Percentiles rank a stretch among this genome's conserved stretches.
phyloP scores from a whole-genome alignment of 92 coral and sea anemone genomes.

The Umimayanthus chanpuru region DNA sequence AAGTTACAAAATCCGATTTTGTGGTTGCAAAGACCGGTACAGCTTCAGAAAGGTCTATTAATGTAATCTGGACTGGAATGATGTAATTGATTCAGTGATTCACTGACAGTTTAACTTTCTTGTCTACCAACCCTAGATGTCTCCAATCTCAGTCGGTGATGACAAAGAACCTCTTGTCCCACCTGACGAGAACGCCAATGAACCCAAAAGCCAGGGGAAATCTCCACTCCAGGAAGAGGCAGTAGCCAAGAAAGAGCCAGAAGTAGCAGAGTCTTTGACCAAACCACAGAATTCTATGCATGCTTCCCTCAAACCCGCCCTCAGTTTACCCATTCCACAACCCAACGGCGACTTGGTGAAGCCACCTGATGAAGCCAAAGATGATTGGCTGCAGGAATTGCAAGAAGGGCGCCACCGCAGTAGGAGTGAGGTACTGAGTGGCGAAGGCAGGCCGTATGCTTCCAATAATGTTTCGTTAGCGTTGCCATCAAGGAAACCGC shows the following conservation, averaged over 20 bases:
- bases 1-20: too few relatives aligned
- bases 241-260: slow-evolving; percentile 10
- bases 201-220: slow-evolving; percentile 49
- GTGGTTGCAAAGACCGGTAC: neutral
- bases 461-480: slow-evolving; percentile 40
- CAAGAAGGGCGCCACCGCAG: slow-evolving; percentile 76
- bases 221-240: slow-evolving; percentile 35
- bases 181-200: slow-evolving; percentile 73
- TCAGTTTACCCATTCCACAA: slow-evolving; percentile 36
- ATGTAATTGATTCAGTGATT: neutral
- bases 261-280: neutral
- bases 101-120: neutral
- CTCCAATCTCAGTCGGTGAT: slow-evolving; percentile 26
- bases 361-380: slow-evolving; percentile 56
- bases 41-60: neutral
- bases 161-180: slow-evolving; percentile 64
- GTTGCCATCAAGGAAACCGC: slow-evolving; percentile 35
- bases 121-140: neutral
- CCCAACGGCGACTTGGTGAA: slow-evolving; percentile 31
- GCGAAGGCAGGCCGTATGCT: slow-evolving; percentile 45
- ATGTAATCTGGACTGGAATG: neutral
- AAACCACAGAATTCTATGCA: slow-evolving; percentile 33
- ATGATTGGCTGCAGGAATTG: slow-evolving; percentile 50
- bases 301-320: slow-evolving; percentile 41
- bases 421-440: slow-evolving; percentile 65